Conservation (phyloP, 2,113 vertebrate genomes). For the Pygoscelis antarcticus region DNA sequence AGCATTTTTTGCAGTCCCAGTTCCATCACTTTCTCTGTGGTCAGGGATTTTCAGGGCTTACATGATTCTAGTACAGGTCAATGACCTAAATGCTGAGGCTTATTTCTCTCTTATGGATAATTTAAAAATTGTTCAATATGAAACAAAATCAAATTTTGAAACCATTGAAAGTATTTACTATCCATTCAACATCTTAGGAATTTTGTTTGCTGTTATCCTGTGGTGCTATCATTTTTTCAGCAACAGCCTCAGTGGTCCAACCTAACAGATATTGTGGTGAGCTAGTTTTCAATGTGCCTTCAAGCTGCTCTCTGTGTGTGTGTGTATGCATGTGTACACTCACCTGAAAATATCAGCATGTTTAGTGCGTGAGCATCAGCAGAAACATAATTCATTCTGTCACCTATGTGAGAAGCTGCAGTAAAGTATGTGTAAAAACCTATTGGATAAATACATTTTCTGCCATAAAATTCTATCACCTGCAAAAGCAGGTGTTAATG, state of each 20-base stretch:
- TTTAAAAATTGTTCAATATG: neutral
- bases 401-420: neutral
- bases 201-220: neutral
- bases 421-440: neutral
- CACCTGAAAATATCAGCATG: neutral
- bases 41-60: neutral
- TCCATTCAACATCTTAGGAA: neutral
- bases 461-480: slow-evolving; percentile 10
- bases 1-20: neutral
- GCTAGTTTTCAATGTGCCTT: neutral
- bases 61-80: neutral
- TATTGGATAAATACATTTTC: neutral
- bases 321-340: neutral
- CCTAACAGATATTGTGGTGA: neutral
- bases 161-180: neutral
- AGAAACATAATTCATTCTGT: neutral
- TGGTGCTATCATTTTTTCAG: neutral
- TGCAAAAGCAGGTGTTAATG: slow-evolving; percentile 29
- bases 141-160: neutral
- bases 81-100: neutral
- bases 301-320: neutral
- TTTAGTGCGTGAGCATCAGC: neutral
- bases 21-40: neutral
- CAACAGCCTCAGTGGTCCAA: neutral
- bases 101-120: neutral